These are phyloP conservation scores for Tokudaia muenninki DNA, from an alignment of 2,797 vertebrate genomes.

Conservation along the genomic window DNA sequence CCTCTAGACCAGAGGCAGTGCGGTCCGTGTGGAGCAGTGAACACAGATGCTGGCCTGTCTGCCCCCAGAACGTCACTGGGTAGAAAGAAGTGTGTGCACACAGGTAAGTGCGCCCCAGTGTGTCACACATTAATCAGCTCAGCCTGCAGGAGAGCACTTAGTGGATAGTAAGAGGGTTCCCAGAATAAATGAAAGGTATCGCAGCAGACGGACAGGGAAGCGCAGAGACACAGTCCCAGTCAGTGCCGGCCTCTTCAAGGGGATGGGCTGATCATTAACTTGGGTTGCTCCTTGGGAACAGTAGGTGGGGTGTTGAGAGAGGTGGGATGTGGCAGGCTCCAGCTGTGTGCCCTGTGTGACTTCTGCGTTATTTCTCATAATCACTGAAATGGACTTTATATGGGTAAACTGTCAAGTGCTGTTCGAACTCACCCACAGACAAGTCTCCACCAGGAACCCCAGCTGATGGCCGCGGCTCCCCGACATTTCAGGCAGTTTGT, in stretches of 20 bases:
- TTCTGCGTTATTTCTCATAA: not conserved
- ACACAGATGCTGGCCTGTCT: accelerated
- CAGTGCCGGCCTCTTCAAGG: not conserved
- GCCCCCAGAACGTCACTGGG: not conserved
- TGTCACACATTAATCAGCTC: not conserved
- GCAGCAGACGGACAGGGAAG: not conserved
- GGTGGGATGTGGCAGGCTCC: not conserved
- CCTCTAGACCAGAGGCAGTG: not conserved
- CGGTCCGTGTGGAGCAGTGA: not conserved
- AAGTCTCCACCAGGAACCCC: not conserved
- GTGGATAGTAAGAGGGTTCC: not conserved
- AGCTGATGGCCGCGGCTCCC: not conserved
- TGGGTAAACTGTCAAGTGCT: not conserved
- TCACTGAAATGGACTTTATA: not conserved
- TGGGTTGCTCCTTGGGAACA: not conserved
- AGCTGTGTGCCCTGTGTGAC: not conserved
- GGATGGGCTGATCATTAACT: not conserved
- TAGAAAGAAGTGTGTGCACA: not conserved
- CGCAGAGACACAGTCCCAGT: not conserved
- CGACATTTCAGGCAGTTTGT: not conserved
- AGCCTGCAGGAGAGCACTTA: not conserved
- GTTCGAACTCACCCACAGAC: not conserved
- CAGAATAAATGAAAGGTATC: constrained; percentile 24
- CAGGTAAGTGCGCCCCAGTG: too few relatives aligned
- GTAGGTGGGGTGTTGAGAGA: not conserved